Percentiles rank a stretch among this genome's conserved stretches.
phyloP scores from a whole-genome alignment of 2,797 vertebrate species.

The Lagocephalus sceleratus region DNA sequence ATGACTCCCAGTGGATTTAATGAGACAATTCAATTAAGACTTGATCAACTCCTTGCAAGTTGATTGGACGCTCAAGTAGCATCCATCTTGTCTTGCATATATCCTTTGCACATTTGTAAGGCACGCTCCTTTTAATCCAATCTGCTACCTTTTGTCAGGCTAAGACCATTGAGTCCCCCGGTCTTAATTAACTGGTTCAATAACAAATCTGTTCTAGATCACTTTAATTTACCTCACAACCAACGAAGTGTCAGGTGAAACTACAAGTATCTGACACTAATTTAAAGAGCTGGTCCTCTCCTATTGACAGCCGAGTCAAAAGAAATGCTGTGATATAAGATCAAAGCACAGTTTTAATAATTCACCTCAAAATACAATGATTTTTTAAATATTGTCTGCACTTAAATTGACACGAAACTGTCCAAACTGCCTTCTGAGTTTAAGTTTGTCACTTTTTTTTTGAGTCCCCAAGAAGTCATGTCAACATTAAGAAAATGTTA shows the following conservation, averaged over 20 bases:
- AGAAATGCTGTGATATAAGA: constrained; percentile 27
- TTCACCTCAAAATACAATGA: neutral
- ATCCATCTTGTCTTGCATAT: constrained; percentile 55
- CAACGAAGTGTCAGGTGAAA: constrained; percentile 46
- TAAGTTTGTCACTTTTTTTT: neutral
- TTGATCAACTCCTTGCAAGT: constrained; percentile 67
- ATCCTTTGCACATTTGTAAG: constrained; percentile 54
- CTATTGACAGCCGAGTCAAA: constrained; percentile 44
- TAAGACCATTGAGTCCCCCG: constrained; percentile 42
- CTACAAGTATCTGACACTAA: constrained; percentile 56
- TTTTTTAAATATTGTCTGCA: too few relatives aligned
- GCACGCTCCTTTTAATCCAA: constrained; percentile 58
- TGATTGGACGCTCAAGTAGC: constrained; percentile 61
- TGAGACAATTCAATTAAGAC: constrained; percentile 71
- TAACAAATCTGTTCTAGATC: constrained; percentile 67
- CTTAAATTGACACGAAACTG: too few relatives aligned
- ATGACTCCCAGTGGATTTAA: constrained; percentile 52
- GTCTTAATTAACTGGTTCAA: constrained; percentile 72
- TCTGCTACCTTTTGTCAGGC: constrained; percentile 58
- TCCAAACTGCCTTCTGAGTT: too few relatives aligned
- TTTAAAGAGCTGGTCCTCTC: constrained; percentile 54
- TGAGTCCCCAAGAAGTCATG: neutral
- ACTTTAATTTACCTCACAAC: constrained; percentile 67
- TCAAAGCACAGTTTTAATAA: constrained; percentile 16
- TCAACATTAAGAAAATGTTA: constrained; percentile 1